Evolutionary conservation across 2,888 invertebrate species (phyloP).

Genomic region (Lepidonotus clava): DNA sequence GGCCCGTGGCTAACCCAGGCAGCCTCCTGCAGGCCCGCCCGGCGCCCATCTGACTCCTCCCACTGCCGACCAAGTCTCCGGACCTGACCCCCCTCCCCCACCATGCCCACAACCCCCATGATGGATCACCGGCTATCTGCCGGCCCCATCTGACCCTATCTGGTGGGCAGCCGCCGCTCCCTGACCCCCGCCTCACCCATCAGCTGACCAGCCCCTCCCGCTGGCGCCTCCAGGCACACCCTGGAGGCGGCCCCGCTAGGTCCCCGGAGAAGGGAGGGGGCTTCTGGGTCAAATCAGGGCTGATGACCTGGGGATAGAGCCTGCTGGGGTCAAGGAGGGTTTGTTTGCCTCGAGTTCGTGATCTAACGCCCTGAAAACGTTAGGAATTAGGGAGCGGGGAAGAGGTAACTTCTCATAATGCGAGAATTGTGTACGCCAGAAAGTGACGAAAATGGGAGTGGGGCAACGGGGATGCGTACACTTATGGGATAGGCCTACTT

Average conservation of each 20-base stretch:
- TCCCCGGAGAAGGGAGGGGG: background rate
- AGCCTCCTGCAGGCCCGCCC: background rate
- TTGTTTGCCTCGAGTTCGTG: no score
- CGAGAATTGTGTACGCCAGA: no score
- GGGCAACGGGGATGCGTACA: no score
- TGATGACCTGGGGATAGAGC: background rate
- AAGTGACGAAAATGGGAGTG: no score
- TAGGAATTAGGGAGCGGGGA: no score
- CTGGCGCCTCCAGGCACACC: slow-evolving; percentile 4
- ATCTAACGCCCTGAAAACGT: no score
- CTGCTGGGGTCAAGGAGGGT: background rate
- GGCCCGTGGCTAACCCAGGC: background rate
- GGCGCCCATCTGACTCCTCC: background rate
- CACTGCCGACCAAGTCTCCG: background rate
- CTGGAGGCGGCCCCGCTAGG: background rate
- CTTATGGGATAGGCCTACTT: no score
- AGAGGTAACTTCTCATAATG: no score
- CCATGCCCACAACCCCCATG: background rate
- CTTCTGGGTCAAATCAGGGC: slow-evolving; percentile 20
- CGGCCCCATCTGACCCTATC: background rate
- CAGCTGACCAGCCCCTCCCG: background rate
- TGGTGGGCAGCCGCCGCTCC: background rate
- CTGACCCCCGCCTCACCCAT: background rate
- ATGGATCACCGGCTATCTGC: slow-evolving; percentile 10
- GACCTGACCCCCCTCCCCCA: background rate